Evolutionary conservation across 2,888 invertebrate genomes (phyloP), one percentile per base, ranked within the genome.

Genomic region (Patella depressa): DNA sequence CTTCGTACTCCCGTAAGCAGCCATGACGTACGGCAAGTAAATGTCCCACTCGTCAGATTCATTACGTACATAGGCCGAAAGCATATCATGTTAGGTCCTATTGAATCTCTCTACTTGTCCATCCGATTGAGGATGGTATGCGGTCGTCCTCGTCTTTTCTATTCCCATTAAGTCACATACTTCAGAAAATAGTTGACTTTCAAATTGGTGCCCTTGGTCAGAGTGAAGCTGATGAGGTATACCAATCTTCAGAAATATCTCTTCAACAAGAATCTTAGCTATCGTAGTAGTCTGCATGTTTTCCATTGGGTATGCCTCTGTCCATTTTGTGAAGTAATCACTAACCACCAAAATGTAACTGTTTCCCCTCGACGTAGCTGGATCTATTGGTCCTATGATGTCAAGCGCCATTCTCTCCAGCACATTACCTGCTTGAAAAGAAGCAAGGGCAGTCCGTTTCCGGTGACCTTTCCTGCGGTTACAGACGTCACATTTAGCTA

Each of bases 191-290:
- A 81, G 19, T 11, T 73, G 45, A 29, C 80, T 76, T 70, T 81
- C 80, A 72, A 78, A 80, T 57, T 82, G 79, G n/a, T 77, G 45
- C 1, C 76, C 75, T 71, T 82, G 81, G 57, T 80, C 80, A 12
- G 80, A 80, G 59, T 81, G 79, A 19, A 81, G 76, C n/a, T 55
- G 53, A 5, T 15, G 54, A 14, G 81, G 81, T 9, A 78, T 72
- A 53, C 80, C 78, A 34, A 81, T 80, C 54, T 78, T 73, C 2
- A 74, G n/a, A 11, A 80, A 73, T 11, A 83, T 45, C 14, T 81
- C 57, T 24, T 80, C 75, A 9, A 80, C 77, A 53, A 80, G 17
- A 2, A 80, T 17, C 17, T 55, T 72, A 14, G 80, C 82, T 55
- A 80, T 76, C 3, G 78, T 59, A 15, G 15, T n/a, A n/a, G 59